phyloP scores from a whole-genome alignment of 2,888 invertebrate species.

The Drosophila limbata region DNA sequence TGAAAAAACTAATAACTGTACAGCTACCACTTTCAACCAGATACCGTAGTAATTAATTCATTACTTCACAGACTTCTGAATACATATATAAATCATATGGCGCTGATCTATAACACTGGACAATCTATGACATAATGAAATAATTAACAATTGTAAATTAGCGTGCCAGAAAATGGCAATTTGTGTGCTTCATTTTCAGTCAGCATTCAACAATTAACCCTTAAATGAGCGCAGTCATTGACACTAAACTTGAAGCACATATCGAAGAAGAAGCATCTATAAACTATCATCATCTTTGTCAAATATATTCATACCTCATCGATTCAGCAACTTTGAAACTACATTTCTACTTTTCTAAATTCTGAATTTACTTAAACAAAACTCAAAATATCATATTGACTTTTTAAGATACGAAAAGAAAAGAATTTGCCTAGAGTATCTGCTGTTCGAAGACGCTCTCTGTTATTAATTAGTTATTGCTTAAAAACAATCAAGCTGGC shows the following conservation, averaged over 20 bases:
- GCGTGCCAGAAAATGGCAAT: conserved; percentile 61
- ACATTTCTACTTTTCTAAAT: too few relatives aligned
- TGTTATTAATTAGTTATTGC: conserved; percentile 35
- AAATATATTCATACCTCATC: too few relatives aligned
- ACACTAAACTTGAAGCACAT: conserved; percentile 44
- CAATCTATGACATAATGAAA: conserved; percentile 52
- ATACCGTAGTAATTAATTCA: conserved; percentile 15
- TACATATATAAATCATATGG: conserved; percentile 45
- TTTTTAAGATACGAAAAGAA: too few relatives aligned
- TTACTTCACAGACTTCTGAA: conserved; percentile 4
- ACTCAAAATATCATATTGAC: too few relatives aligned
- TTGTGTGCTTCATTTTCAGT: conserved; percentile 44
- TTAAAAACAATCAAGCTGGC: conserved; percentile 50
- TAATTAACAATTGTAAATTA: conserved; percentile 59
- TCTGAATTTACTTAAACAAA: too few relatives aligned
- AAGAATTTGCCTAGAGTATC: neutral
- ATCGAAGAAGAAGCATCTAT: neutral
- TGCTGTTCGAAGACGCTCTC: neutral
- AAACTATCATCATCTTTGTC: neutral
- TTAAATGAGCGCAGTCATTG: conserved; percentile 57
- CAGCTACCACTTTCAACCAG: conserved; percentile 4
- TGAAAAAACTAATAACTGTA: neutral
- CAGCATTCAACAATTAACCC: conserved; percentile 74
- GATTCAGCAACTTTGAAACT: too few relatives aligned
- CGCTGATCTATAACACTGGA: conserved; percentile 44